Conservation (phyloP, 2,113 vertebrate species). For the Vidua chalybeata region DNA sequence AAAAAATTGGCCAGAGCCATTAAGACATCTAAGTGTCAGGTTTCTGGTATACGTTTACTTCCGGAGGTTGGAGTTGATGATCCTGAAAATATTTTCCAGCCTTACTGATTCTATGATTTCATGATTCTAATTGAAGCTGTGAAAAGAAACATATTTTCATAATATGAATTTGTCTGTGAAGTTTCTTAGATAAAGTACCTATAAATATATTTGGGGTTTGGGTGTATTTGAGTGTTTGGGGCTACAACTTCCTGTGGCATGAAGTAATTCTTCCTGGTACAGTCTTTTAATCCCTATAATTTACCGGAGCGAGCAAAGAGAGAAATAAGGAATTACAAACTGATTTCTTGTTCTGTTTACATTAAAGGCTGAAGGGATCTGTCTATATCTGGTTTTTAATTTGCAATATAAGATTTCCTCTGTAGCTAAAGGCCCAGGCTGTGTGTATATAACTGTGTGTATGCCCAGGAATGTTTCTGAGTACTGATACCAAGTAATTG, state of each 20-base stretch:
- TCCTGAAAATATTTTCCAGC: background rate
- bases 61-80: background rate
- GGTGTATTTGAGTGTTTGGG: background rate
- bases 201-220: no score
- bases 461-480: background rate
- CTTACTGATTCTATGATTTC: background rate
- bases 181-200: background rate
- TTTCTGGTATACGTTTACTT: background rate
- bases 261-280: background rate
- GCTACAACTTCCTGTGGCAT: background rate
- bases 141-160: background rate
- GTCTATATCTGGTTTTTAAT: background rate
- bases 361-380: background rate
- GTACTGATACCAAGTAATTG: background rate
- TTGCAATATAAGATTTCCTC: background rate
- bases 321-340: background rate
- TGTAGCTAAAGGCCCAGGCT: background rate
- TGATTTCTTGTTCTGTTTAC: background rate
- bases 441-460: rapidly evolving
- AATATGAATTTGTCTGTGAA: background rate
- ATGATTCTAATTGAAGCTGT: background rate
- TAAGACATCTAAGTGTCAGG: background rate
- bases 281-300: background rate
- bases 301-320: background rate
- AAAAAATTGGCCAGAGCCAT: background rate